A percentile compares a stretch with the other conserved stretches of the same genome.
Conservation (phyloP, 2,888 invertebrate species). For the Strigamia maritima region DNA sequence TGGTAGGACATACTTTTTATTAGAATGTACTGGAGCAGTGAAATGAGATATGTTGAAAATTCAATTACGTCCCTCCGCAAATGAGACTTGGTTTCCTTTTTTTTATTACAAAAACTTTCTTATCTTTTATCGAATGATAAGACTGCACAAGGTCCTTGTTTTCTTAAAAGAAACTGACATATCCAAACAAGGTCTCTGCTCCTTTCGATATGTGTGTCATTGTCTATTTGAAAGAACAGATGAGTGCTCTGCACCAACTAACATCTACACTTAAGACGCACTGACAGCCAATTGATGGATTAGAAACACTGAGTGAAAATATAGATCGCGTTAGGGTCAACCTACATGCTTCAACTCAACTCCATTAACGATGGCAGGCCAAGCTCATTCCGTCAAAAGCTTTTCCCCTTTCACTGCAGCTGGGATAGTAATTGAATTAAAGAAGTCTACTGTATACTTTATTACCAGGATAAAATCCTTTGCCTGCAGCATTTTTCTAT, state of each 20-base stretch:
- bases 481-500: background rate
- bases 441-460: background rate
- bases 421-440: constrained; percentile 35
- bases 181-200: constrained; percentile 8
- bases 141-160: constrained; percentile 1
- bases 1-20: constrained; percentile 10
- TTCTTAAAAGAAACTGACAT: constrained; percentile 19
- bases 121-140: constrained; percentile 10
- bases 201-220: constrained; percentile 22
- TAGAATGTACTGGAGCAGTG: background rate
- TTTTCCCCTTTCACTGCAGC: constrained; percentile 25
- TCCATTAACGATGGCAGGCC: constrained; percentile 30
- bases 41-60: constrained; percentile 13
- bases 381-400: constrained; percentile 30
- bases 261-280: constrained; percentile 21
- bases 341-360: constrained; percentile 32
- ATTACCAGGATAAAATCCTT: background rate
- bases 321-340: constrained; percentile 32
- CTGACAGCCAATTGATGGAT: constrained; percentile 34
- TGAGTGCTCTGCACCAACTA: constrained; percentile 28
- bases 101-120: background rate
- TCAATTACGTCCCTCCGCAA: constrained; percentile 17
- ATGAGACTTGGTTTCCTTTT: background rate
- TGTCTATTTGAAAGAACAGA: constrained; percentile 30
- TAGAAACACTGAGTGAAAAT: constrained; percentile 36